These are phyloP conservation scores for crab-eating macaque (Macaca fascicularis) DNA, from an alignment of 2,113 vertebrate genomes.

Conservation along the genomic window T2T-MFA8v1.1 NC_088379.1:40482001-40482500, in stretches of 20 bases:
- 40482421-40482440: background rate
- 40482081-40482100: no score
- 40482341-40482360: background rate
- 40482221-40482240: background rate
- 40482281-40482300: background rate
- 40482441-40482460: background rate
- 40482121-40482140: no score
- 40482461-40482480: background rate
- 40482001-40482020: background rate
- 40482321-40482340: background rate
- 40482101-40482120: no score
- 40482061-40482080: no score
- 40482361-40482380: background rate
- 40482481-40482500: background rate
- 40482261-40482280: background rate
- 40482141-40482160: no score
- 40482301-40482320: background rate
- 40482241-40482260: background rate
- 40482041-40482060: no score
- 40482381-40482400: background rate
- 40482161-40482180: background rate
- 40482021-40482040: no score
- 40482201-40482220: background rate
- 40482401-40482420: background rate
- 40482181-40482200: background rate